Percentiles rank a stretch among this genome's conserved stretches.
Conservation (phyloP, 2,113 vertebrate genomes). For the Zosterops hypoxanthus region DNA sequence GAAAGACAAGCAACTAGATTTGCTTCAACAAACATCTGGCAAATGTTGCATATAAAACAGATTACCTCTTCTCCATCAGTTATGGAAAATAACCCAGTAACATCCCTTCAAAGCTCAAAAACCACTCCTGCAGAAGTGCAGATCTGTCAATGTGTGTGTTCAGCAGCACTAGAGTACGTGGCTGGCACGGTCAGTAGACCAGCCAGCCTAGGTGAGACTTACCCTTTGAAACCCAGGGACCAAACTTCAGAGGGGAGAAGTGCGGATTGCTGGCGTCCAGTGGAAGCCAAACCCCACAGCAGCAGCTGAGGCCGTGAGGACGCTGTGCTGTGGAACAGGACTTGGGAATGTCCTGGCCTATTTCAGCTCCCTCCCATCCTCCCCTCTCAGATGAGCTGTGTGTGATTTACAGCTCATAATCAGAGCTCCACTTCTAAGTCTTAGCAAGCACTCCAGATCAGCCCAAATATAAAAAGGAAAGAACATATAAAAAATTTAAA, state of each 20-base stretch:
- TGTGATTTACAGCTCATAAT: background rate
- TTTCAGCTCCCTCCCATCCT: background rate
- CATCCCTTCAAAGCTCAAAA: background rate
- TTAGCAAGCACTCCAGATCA: background rate
- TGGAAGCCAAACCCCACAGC: background rate
- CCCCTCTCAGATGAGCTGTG: accelerated
- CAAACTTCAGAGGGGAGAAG: background rate
- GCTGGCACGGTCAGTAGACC: background rate
- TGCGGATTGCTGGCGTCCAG: accelerated
- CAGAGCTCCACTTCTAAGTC: background rate
- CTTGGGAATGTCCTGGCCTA: too few species aligned
- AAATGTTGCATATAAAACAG: background rate
- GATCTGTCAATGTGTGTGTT: too few species aligned
- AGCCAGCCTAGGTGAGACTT: accelerated
- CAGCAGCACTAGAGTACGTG: background rate
- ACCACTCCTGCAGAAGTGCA: background rate
- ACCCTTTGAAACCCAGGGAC: background rate
- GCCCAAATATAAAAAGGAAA: background rate
- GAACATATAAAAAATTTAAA: accelerated
- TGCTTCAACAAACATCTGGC: background rate
- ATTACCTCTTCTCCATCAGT: background rate
- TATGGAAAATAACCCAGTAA: background rate
- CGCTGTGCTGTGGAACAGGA: accelerated
- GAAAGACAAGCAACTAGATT: background rate
- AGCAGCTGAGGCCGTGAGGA: background rate